Conservation (phyloP, 1,140 invertebrate species). For the Choristoneura fumiferana region DNA sequence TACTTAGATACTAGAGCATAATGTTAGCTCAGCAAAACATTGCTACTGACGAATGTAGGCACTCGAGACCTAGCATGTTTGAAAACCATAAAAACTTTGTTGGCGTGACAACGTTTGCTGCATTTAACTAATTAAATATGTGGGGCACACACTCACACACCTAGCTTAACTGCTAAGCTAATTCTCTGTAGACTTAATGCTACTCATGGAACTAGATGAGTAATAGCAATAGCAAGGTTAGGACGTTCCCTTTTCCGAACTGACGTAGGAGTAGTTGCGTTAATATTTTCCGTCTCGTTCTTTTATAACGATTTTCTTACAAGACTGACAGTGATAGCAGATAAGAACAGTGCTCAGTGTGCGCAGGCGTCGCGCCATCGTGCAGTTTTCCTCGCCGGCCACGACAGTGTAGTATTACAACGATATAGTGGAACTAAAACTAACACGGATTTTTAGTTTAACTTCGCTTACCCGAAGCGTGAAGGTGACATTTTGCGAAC, state of each 20-base stretch:
- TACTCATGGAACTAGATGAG: not conserved
- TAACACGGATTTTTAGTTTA: constrained; percentile 14
- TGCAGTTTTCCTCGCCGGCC: constrained; percentile 3
- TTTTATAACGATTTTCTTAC: not conserved
- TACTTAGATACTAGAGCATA: no score
- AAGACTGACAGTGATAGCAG: not conserved
- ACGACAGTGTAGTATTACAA: not conserved
- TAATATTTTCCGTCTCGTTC: not conserved
- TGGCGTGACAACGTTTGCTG: not conserved
- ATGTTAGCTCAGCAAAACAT: not conserved
- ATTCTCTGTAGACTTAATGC: not conserved
- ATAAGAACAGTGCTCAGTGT: constrained; percentile 21
- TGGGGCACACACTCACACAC: no score
- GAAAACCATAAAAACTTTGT: not conserved
- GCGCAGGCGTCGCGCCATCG: constrained; percentile 39
- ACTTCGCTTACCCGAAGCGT: not conserved
- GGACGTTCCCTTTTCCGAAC: not conserved
- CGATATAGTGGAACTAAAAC: constrained; percentile 13
- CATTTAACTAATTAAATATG: not conserved
- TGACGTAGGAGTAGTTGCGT: not conserved
- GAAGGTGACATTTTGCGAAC: constrained; percentile 3
- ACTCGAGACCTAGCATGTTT: constrained; percentile 1
- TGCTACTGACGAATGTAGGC: constrained; percentile 1
- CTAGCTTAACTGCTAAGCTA: not conserved
- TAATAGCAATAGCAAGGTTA: constrained; percentile 14